These are phyloP conservation scores for Drosophila prosaltans DNA, from an alignment of 1,140 invertebrate species.

Conservation along the genomic window DNA sequence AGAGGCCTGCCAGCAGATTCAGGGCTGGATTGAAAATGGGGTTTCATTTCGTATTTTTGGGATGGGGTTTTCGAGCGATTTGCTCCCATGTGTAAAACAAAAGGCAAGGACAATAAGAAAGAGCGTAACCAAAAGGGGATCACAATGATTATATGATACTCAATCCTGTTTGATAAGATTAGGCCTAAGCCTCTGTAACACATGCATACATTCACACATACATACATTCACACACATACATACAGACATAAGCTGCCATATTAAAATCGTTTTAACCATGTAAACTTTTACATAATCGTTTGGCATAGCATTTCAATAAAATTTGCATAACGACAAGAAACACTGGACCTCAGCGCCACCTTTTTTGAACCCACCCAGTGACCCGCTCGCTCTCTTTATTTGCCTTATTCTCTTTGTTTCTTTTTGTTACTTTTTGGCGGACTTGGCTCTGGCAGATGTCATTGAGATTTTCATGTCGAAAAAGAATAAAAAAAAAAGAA, in stretches of 20 bases:
- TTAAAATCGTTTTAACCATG: conserved; percentile 49
- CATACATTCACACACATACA: no score
- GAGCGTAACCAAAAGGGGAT: conserved; percentile 7
- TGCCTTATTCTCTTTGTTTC: background rate
- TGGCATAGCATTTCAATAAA: conserved; percentile 70
- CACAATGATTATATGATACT: background rate
- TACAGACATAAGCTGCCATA: conserved; percentile 17
- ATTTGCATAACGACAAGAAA: conserved; percentile 64
- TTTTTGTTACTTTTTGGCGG: background rate
- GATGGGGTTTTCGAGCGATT: background rate
- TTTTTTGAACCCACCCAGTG: background rate
- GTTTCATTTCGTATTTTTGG: no score
- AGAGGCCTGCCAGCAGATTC: background rate
- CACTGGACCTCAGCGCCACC: background rate
- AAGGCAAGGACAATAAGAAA: conserved; percentile 36
- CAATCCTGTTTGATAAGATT: conserved; percentile 1
- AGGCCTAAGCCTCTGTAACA: background rate
- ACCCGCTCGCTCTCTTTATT: no score
- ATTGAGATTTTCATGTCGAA: conserved; percentile 12
- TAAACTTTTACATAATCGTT: conserved; percentile 73
- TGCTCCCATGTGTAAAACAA: conserved; percentile 59
- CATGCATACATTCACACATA: no score
- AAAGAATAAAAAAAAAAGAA: conserved; percentile 7
- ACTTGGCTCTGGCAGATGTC: conserved; percentile 50
- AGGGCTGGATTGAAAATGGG: background rate